These are phyloP conservation scores for Bruchidius siliquastri DNA, from an alignment of 2,888 invertebrate species.

Conservation along the genomic window DNA sequence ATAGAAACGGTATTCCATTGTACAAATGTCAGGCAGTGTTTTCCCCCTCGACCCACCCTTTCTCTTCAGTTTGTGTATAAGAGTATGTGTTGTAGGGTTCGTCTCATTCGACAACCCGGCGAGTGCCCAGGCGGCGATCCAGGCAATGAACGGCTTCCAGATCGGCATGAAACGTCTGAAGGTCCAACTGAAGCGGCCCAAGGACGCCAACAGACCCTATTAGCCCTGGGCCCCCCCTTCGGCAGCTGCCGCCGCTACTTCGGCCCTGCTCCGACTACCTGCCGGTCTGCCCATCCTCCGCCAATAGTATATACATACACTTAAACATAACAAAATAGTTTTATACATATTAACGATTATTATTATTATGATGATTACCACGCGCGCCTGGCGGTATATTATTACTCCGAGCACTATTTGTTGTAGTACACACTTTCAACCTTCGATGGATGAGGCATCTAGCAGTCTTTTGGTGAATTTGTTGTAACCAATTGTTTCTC, in stretches of 20 bases:
- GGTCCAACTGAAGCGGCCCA: constrained; percentile 98
- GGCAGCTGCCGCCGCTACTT: not conserved
- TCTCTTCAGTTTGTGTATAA: no score
- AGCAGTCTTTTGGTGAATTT: not conserved
- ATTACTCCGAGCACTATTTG: not conserved
- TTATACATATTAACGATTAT: constrained; percentile 1
- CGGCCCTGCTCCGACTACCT: constrained; percentile 32
- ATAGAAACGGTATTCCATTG: no score
- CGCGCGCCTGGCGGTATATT: not conserved
- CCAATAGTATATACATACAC: constrained; percentile 35
- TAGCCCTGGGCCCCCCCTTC: constrained; percentile 61
- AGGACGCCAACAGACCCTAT: constrained; percentile 97
- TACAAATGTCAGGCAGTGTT: no score
- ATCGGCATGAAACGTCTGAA: constrained; percentile 99
- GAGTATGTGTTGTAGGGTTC: constrained; percentile 68
- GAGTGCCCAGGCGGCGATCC: constrained; percentile 97
- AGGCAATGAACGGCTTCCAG: constrained; percentile 99
- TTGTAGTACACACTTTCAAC: not conserved
- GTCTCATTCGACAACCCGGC: constrained; percentile 99
- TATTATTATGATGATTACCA: not conserved
- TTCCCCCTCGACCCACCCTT: no score
- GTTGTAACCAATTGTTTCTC: not conserved
- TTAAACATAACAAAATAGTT: not conserved
- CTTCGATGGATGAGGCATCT: not conserved
- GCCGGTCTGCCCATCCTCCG: constrained; percentile 30